Conservation (phyloP, 2,797 vertebrate genomes). For the Coendou prehensilis region DNA sequence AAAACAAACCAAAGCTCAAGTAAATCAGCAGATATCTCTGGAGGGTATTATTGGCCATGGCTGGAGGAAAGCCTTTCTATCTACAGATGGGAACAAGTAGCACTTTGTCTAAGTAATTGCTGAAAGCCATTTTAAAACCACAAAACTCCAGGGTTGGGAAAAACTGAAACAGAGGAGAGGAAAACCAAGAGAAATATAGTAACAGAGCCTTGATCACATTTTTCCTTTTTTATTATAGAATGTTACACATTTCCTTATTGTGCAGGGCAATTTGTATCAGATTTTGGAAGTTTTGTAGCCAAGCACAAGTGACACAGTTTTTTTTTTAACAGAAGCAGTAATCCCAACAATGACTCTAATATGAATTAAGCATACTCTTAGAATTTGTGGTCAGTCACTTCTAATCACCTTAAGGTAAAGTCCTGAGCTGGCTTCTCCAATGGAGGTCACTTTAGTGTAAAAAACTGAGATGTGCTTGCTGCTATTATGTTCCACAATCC, state of each 20-base stretch:
- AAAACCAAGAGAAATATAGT: background rate
- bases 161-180: background rate
- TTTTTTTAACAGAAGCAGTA: background rate
- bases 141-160: background rate
- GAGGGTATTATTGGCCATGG: background rate
- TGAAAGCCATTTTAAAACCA: background rate
- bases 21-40: background rate
- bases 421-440: background rate
- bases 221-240: background rate
- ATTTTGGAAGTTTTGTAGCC: background rate
- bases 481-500: background rate
- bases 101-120: background rate
- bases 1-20: background rate
- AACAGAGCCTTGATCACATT: background rate
- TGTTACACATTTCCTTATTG: background rate
- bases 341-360: background rate
- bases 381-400: background rate
- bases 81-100: background rate
- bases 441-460: background rate
- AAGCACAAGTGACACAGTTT: background rate
- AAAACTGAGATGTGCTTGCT: background rate
- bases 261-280: background rate
- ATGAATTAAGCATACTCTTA: background rate
- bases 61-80: background rate
- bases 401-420: background rate